Conservation (phyloP, 2,113 vertebrate species). For the Ciconia stormi region DNA sequence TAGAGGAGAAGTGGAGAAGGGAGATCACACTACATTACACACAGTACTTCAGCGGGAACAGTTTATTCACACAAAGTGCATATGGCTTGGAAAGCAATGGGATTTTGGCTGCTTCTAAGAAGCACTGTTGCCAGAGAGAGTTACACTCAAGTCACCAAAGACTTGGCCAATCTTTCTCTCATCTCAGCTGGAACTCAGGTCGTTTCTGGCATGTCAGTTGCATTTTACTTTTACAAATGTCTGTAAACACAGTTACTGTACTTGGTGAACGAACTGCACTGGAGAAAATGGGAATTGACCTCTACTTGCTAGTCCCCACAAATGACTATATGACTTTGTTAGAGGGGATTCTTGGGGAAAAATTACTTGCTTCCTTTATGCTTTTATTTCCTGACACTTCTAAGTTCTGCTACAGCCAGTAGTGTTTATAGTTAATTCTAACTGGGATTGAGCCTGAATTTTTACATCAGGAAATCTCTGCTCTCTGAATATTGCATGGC, state of each 20-base stretch:
- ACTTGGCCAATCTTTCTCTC: conserved; percentile 25
- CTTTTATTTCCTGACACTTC: background rate
- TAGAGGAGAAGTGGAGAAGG: conserved; percentile 71
- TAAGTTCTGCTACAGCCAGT: background rate
- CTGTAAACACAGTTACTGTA: background rate
- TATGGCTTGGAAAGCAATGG: conserved; percentile 52
- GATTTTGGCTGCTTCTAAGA: conserved; percentile 37
- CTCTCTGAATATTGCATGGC: background rate
- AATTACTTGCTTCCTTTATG: background rate
- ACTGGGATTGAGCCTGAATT: background rate
- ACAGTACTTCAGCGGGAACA: conserved; percentile 62
- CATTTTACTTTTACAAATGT: conserved; percentile 25
- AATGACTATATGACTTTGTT: background rate
- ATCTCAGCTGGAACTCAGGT: conserved; percentile 41
- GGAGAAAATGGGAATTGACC: background rate
- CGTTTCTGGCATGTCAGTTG: conserved; percentile 69
- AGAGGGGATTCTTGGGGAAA: background rate
- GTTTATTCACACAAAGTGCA: conserved; percentile 65
- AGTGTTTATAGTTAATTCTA: background rate
- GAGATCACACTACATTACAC: conserved; percentile 65
- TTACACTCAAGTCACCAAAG: conserved; percentile 34
- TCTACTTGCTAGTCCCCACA: background rate
- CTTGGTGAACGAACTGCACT: background rate
- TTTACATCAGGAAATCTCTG: background rate
- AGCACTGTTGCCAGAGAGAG: conserved; percentile 41